Evolutionary conservation across 2,888 invertebrate genomes (phyloP), one percentile per base, ranked within the genome.

Genomic region (Sinotaia quadrata): DNA sequence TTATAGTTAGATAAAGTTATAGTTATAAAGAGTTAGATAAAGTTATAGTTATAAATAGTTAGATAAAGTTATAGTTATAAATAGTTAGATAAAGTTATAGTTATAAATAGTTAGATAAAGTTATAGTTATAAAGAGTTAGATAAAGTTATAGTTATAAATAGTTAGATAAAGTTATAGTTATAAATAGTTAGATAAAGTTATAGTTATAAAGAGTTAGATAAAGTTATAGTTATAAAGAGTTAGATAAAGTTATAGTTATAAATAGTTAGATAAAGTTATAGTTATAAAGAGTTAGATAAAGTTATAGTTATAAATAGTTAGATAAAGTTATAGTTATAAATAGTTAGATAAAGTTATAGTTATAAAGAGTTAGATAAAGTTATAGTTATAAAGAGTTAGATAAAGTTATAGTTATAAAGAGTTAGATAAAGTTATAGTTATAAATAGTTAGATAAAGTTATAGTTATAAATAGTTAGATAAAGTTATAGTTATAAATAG

Each of bases 141-240:
- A 44, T 27, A 60, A 18, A 60, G 44, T 36, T 7, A 58, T 4
- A n/a, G 12, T 7, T 5, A 33, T 4, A 58, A 10, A 58, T 5
- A 58, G 21, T 24, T 8, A 36, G 21, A 37, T 8, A 59, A 24
- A 59, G 36, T 37, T 36, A 59, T 15, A 59, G 59, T 5, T 15
- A 59, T 36, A 36, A 21, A 59, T 36, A 36, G 36, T 37, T 36
- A 36, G 3, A 59, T 27, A 27, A 8, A 54, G 54, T 29, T 5
- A 54, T 27, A 27, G 15, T 4, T 8, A 54, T 5, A 57, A 36
- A 57, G 36, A 57, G 57, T 36, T 33, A 57, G 36, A 57, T 33
- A 57, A 2, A 34, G 36, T 36, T 18, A 57, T 15, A 34, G 36
- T 7, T 2, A 57, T 15, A 34, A 10, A 34, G n/a, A 57, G 5